A percentile compares a stretch with the other conserved stretches of the same genome.
phyloP scores from a whole-genome alignment of 2,888 invertebrate genomes.

The Phortica magna region DNA sequence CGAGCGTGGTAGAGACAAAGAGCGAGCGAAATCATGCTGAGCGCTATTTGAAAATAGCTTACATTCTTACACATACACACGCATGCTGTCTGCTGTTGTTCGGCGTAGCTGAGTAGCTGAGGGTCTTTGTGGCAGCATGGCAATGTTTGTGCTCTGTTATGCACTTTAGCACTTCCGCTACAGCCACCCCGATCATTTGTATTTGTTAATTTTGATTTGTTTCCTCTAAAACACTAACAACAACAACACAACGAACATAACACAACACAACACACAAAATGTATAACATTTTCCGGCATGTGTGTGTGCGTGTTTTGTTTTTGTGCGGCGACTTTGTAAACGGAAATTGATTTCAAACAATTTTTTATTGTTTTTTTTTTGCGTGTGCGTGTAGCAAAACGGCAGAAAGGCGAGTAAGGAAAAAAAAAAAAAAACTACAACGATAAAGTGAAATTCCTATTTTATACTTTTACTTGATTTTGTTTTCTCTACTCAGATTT shows the following conservation, averaged over 20 bases:
- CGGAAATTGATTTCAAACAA: constrained; percentile 59
- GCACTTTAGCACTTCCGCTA: constrained; percentile 15
- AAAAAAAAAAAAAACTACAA: not conserved
- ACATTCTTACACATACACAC: not conserved
- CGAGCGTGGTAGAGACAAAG: not conserved
- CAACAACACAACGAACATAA: constrained; percentile 5
- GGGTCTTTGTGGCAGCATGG: not conserved
- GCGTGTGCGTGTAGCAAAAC: constrained; percentile 45
- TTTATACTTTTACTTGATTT: constrained; percentile 34
- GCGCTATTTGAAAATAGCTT: constrained; percentile 8
- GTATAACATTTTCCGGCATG: not conserved
- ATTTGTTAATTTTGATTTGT: constrained; percentile 69
- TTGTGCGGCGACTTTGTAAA: constrained; percentile 38
- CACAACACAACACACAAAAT: not conserved
- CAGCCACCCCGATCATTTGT: constrained; percentile 42
- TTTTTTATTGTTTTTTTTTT: constrained; percentile 45
- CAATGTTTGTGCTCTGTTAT: not conserved
- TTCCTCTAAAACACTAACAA: constrained; percentile 34
- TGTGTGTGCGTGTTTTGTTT: constrained; percentile 1
- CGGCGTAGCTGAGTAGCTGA: not conserved
- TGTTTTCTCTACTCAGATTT: constrained; percentile 6
- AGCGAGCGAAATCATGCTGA: constrained; percentile 38
- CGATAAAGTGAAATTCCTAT: not conserved
- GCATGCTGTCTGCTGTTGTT: not conserved
- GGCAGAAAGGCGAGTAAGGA: not conserved